Conservation (phyloP, 2,888 invertebrate genomes). For the Colletes collaris region DNA sequence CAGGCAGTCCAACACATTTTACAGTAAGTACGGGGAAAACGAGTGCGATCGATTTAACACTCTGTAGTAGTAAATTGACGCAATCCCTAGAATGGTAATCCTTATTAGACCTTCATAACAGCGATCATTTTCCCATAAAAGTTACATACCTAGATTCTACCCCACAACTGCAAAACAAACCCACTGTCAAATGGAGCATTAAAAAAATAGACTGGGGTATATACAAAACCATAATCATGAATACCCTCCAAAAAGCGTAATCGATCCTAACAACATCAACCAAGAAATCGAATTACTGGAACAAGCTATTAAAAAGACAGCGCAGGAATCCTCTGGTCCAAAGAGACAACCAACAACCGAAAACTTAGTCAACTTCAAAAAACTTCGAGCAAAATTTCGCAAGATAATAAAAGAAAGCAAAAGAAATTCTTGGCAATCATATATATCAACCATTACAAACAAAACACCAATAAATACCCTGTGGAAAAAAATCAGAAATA, state of each 20-base stretch:
- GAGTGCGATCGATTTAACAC: not conserved
- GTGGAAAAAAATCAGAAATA: conserved; percentile 1
- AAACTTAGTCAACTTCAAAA: not conserved
- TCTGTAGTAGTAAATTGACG: not conserved
- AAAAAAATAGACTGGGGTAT: not conserved
- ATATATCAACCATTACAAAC: not conserved
- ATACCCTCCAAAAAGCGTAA: not conserved
- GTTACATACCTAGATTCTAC: not conserved
- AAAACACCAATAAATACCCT: not conserved
- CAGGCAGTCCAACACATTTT: not conserved
- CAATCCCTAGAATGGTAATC: conserved; percentile 1
- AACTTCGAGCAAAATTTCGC: not conserved
- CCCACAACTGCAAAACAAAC: not conserved
- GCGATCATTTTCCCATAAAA: not conserved
- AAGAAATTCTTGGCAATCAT: not conserved
- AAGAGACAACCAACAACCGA: not conserved
- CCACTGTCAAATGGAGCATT: not conserved
- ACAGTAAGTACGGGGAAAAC: not conserved
- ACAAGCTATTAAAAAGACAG: not conserved
- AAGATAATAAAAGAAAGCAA: conserved; percentile 4
- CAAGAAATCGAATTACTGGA: not conserved
- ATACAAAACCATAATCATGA: not conserved
- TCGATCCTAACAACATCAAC: not conserved
- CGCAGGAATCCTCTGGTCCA: not conserved
- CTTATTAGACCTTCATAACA: not conserved